Base-by-base conservation (phyloP, 1,140 invertebrate species). In the Portunus trituberculatus region DNA sequence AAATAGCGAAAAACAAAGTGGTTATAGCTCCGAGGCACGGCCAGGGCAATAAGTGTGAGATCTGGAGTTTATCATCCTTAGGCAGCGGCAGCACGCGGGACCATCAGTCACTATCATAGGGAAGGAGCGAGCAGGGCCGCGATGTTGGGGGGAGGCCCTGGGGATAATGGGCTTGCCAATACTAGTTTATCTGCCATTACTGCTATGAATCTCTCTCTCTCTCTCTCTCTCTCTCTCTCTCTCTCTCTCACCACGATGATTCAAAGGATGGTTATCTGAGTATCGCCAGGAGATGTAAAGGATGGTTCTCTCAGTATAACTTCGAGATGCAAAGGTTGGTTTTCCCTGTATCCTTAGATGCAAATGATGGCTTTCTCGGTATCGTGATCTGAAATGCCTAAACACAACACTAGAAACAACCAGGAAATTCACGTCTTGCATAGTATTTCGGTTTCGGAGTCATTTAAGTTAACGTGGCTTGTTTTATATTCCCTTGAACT, bases 61-160 rank as follows among this genome's bases (percentile, higher is more conserved):
- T 76, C 52, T 76, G 90, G 28, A 76, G 90, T 91, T 91, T 91
- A 91, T 91, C 90, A 91, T 91, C 90, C 52, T 91, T 67, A 76
- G 59, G 90, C 90, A 25, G 90, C 10, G 12, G 90, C 52, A 32
- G 90, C 46, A 29, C 45, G 89, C 29, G 29, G 25, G 90, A 48
- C 90, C 90, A 91, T 91, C 90, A 32, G 52, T 91, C 90, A 91
- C 52, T 76, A 91, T 91, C 90, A 91, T 59, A 31, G 89, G 52
- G 8, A 76, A 25, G 20, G 90, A 39, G 12, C 29, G 52, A 20
- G 52, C 12, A 59, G 52, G 12, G 52, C 10, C 12, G 52, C 10
- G 52, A n/a, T 76, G n/a, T 7, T 12, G 67, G 67, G 67, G 67
- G 67, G 67, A n/a, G 67, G 39, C 39, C 39, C 39, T 1, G 39